Conservation (phyloP, 2,113 vertebrate species). For the Ochotona curzoniae region DNA sequence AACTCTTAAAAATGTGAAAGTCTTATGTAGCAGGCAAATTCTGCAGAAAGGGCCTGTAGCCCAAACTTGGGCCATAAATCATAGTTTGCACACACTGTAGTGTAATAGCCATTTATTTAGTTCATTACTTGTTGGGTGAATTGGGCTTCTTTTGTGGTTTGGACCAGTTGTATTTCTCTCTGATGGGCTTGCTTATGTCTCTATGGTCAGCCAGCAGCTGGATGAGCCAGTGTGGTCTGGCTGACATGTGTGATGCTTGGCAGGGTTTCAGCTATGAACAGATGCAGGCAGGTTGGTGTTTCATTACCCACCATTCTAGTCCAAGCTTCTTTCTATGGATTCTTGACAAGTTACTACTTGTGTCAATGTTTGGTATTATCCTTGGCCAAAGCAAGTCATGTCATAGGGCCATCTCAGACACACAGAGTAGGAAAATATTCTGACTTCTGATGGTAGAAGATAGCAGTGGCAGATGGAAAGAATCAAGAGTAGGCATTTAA, state of each 20-base stretch:
- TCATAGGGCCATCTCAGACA: neutral
- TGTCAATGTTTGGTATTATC: neutral
- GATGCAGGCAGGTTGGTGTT: neutral
- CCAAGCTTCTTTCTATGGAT: neutral
- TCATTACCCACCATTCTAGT: constrained; percentile 28
- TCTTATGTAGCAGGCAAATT: neutral
- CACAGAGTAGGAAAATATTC: neutral
- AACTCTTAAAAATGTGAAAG: constrained; percentile 29
- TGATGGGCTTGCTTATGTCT: neutral
- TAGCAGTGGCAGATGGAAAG: neutral
- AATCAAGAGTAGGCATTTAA: too few relatives aligned
- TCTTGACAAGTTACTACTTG: neutral
- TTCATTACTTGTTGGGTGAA: neutral
- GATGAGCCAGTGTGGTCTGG: neutral
- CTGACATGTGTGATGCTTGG: neutral
- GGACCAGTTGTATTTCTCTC: neutral
- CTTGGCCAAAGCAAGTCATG: constrained; percentile 1
- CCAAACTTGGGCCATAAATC: neutral
- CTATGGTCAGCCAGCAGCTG: neutral
- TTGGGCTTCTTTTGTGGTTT: neutral
- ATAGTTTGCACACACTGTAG: neutral
- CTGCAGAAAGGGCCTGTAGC: neutral
- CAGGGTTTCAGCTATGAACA: constrained; percentile 20
- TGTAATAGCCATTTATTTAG: neutral
- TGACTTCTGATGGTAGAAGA: neutral